A percentile compares a stretch with the other conserved stretches of the same genome.
These are phyloP conservation scores for Eucidaris tribuloides DNA, from an alignment of 35 echinoderm and acorn worm genomes.

Conservation along the genomic window DNA sequence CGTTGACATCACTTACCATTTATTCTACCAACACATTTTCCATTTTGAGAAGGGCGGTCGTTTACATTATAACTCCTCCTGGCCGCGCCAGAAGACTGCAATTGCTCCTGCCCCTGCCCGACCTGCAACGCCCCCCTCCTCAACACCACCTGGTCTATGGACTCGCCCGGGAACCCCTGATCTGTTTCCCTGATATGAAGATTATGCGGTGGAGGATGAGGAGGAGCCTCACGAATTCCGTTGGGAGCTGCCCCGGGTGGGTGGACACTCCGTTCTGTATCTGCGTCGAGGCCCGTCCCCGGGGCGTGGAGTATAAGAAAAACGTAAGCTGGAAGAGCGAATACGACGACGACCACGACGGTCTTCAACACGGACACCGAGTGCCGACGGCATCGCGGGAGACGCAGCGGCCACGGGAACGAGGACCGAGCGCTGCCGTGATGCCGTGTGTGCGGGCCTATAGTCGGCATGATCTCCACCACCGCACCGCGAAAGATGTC, in stretches of 20 bases:
- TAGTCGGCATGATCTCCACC: not conserved
- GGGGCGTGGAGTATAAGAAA: not conserved
- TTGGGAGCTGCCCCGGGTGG: not conserved
- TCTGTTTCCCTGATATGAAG: not conserved
- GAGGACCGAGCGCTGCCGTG: not conserved
- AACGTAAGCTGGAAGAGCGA: conserved; percentile 26
- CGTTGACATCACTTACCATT: conserved; percentile 31
- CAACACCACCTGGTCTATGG: not conserved
- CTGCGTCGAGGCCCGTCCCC: not conserved
- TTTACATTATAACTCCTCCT: not conserved
- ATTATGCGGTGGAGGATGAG: not conserved
- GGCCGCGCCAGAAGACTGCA: not conserved
- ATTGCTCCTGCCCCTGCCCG: not conserved
- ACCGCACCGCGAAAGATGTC: not conserved
- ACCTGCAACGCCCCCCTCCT: conserved; percentile 11
- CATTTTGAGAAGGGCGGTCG: not conserved
- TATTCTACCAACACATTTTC: not conserved
- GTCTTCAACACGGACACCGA: not conserved
- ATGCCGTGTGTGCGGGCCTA: not conserved
- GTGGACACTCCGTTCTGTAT: not conserved
- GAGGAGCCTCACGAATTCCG: not conserved
- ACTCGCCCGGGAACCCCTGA: not conserved
- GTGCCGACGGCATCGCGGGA: conserved; percentile 10
- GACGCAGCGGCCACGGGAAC: not conserved
- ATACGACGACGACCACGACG: not conserved